A percentile compares a stretch with the other conserved stretches of the same genome.
Evolutionary conservation across 30 jellyfish, hydroid and myxozoan species (phyloP).

Genomic region (Hydractinia symbiolongicarpus): DNA sequence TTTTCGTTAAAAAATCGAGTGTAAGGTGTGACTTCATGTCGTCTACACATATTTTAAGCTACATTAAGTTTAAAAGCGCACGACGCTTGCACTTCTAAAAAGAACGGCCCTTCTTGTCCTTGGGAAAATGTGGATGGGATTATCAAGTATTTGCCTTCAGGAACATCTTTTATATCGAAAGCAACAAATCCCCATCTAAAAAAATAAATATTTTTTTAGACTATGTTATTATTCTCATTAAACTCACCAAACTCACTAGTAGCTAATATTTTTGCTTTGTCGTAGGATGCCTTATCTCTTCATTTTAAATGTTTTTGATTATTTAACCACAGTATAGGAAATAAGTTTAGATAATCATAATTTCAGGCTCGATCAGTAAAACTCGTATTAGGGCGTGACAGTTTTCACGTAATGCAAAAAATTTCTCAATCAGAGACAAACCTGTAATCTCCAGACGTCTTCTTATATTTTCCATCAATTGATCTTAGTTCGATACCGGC

Average conservation of each 20-base stretch:
- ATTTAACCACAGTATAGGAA: too few relatives aligned
- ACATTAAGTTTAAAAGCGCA: constrained; percentile 57
- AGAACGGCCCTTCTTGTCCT: constrained; percentile 96
- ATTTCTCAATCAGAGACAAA: not conserved
- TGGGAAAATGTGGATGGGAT: constrained; percentile 82
- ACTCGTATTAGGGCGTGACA: too few relatives aligned
- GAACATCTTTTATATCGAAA: constrained; percentile 61
- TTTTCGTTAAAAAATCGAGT: too few relatives aligned
- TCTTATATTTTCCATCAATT: constrained; percentile 46
- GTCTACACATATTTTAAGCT: too few relatives aligned
- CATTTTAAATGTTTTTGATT: too few relatives aligned
- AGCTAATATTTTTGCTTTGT: too few relatives aligned
- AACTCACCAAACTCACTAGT: too few relatives aligned
- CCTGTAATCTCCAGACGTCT: constrained; percentile 95
- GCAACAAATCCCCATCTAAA: constrained; percentile 95
- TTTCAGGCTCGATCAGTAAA: too few relatives aligned
- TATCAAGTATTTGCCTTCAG: constrained; percentile 71
- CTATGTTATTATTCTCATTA: not conserved
- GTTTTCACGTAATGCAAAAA: too few relatives aligned
- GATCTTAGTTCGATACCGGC: constrained; percentile 81
- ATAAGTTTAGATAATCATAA: too few relatives aligned
- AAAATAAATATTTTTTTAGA: not conserved
- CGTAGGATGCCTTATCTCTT: too few relatives aligned
- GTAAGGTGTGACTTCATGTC: too few relatives aligned
- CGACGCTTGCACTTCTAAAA: constrained; percentile 92